Evolutionary conservation across 2,888 invertebrate species (phyloP).

Genomic region (Harpalus rubripes): DNA sequence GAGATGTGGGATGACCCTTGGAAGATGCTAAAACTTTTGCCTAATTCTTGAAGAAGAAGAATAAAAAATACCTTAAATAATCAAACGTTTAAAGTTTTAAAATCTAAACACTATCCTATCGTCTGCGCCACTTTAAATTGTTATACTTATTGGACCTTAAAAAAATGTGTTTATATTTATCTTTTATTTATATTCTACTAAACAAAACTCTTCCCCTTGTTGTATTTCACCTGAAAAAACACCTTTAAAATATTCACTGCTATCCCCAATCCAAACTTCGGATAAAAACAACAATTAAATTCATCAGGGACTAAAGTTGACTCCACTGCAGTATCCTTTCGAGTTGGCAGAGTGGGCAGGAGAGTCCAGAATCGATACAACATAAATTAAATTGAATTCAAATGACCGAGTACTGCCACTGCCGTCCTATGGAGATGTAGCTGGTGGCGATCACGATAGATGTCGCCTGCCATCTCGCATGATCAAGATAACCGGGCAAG

Average conservation of each 20-base stretch:
- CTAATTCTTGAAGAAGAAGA: too few species aligned
- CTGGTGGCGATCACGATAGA: slow-evolving; percentile 38
- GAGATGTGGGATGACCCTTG: too few species aligned
- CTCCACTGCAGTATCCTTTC: slow-evolving; percentile 3
- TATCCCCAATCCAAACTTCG: not conserved
- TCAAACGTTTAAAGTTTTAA: too few species aligned
- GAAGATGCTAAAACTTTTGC: too few species aligned
- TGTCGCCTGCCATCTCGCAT: slow-evolving; percentile 47
- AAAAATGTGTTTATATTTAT: too few species aligned
- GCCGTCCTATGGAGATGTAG: slow-evolving; percentile 19
- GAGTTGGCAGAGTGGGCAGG: slow-evolving; percentile 21
- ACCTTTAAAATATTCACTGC: not conserved
- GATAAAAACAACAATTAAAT: slow-evolving; percentile 51
- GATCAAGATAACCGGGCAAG: slow-evolving; percentile 18
- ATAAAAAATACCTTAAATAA: too few species aligned
- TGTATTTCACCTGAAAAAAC: not conserved
- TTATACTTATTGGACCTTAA: too few species aligned
- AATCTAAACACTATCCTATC: too few species aligned
- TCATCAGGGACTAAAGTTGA: slow-evolving; percentile 34
- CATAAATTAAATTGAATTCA: slow-evolving; percentile 54
- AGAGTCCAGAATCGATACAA: slow-evolving; percentile 46
- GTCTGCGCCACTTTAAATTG: too few species aligned
- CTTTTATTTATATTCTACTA: not conserved
- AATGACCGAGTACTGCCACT: slow-evolving; percentile 23
- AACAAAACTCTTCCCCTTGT: not conserved